phyloP scores from a whole-genome alignment of 1,140 invertebrate species.

The Spodoptera frugiperda region DNA sequence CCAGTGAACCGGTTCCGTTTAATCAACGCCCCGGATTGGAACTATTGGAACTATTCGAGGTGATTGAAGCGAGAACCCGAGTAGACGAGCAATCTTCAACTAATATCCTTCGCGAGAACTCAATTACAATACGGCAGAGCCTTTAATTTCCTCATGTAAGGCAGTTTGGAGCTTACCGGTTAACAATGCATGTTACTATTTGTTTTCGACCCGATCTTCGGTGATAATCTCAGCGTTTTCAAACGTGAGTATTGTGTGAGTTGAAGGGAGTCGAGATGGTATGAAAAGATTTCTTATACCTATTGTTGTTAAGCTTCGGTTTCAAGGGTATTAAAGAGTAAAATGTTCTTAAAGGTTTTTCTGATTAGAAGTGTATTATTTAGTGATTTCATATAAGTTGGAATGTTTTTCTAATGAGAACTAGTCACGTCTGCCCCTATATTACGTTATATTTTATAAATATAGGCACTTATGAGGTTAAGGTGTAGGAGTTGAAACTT shows the following conservation, averaged over 20 bases:
- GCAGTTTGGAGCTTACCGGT: slow-evolving; percentile 16
- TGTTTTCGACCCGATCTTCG: slow-evolving; percentile 48
- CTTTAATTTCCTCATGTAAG: slow-evolving; percentile 70
- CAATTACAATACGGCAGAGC: slow-evolving; percentile 70
- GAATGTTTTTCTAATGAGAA: too few relatives aligned
- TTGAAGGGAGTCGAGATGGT: too few relatives aligned
- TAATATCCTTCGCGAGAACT: slow-evolving; percentile 81
- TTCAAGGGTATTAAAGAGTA: too few relatives aligned
- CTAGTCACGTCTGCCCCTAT: too few relatives aligned
- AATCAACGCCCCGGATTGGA: slow-evolving; percentile 73
- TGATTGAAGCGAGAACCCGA: slow-evolving; percentile 74
- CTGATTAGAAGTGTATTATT: too few relatives aligned
- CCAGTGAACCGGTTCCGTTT: slow-evolving; percentile 79
- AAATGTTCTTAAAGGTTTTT: too few relatives aligned
- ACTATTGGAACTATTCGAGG: slow-evolving; percentile 74
- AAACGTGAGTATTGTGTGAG: background rate
- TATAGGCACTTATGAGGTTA: too few relatives aligned
- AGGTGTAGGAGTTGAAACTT: too few relatives aligned
- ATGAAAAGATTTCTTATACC: too few relatives aligned
- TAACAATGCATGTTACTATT: slow-evolving; percentile 48
- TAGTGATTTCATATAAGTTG: too few relatives aligned
- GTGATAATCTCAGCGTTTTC: background rate
- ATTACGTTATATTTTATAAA: too few relatives aligned
- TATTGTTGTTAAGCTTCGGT: too few relatives aligned
- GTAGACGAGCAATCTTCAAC: slow-evolving; percentile 81